Conservation (phyloP, 2,797 vertebrate species). For the Melanotaenia boesemani region DNA sequence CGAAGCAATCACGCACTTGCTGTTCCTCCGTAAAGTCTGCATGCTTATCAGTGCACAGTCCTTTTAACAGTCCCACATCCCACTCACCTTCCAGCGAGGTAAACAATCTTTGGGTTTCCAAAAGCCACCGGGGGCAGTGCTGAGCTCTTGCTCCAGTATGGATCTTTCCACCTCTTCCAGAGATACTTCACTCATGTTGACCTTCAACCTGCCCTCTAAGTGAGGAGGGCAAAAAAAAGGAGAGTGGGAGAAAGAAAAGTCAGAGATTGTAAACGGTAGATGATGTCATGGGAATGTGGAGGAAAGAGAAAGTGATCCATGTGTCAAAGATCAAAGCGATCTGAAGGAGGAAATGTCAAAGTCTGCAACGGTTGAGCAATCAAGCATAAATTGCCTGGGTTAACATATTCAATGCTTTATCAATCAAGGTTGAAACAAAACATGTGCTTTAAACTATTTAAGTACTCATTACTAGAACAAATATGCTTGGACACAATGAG, state of each 20-base stretch:
- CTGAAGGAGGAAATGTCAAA: slow-evolving; percentile 4
- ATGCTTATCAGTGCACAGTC: slow-evolving; percentile 1
- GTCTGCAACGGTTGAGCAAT: slow-evolving; percentile 9
- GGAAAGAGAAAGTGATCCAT: neutral
- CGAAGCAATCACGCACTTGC: neutral
- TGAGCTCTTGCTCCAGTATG: slow-evolving; percentile 82
- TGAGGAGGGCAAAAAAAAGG: neutral
- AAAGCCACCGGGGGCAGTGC: slow-evolving; percentile 87
- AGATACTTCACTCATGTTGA: slow-evolving; percentile 94
- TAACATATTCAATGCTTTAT: slow-evolving; percentile 30
- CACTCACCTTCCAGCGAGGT: slow-evolving; percentile 94
- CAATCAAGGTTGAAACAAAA: slow-evolving; percentile 35
- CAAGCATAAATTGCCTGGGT: neutral
- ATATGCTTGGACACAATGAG: slow-evolving; percentile 12
- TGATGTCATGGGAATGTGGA: neutral
- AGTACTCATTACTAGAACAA: slow-evolving; percentile 21
- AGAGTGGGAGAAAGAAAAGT: slow-evolving; percentile 1
- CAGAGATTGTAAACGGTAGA: neutral
- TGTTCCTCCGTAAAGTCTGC: neutral
- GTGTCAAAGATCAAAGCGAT: neutral
- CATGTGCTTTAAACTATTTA: neutral
- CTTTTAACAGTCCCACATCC: neutral
- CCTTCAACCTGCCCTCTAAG: slow-evolving; percentile 90
- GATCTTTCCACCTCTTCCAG: slow-evolving; percentile 89
- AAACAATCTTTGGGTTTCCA: slow-evolving; percentile 94